Conservation (phyloP, 2,888 invertebrate species). For the Phorcus lineatus region DNA sequence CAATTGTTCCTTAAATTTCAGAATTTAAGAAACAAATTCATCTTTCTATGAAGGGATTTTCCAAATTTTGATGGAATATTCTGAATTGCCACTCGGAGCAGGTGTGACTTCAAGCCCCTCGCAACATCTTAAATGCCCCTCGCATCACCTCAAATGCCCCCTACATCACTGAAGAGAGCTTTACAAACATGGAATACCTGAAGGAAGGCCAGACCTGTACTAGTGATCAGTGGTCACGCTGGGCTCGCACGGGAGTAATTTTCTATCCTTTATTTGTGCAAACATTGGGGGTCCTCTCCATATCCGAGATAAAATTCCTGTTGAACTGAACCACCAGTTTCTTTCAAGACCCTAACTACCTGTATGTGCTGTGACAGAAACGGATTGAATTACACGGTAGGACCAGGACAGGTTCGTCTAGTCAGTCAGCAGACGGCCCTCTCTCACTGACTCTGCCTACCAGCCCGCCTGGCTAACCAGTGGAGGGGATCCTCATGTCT, state of each 20-base stretch:
- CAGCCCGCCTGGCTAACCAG: background rate
- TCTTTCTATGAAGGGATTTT: no score
- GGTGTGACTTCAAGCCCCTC: background rate
- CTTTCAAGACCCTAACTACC: background rate
- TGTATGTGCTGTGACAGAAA: no score
- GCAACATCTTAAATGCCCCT: background rate
- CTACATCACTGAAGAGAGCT: background rate
- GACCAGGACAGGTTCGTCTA: background rate
- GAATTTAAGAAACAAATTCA: no score
- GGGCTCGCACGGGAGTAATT: slow-evolving; percentile 7
- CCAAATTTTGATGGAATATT: background rate
- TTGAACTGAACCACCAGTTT: background rate
- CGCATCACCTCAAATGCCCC: slow-evolving; percentile 12
- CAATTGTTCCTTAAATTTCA: no score
- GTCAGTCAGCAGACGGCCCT: background rate
- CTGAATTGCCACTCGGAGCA: background rate
- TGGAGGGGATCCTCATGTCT: slow-evolving; percentile 5
- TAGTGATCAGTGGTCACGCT: background rate
- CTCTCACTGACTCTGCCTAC: background rate
- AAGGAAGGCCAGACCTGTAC: background rate
- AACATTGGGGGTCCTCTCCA: slow-evolving; percentile 1
- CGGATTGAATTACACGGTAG: background rate
- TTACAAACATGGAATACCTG: slow-evolving; percentile 2
- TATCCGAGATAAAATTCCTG: slow-evolving; percentile 17
- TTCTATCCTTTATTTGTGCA: slow-evolving; percentile 24